phyloP scores from a whole-genome alignment of 2,888 invertebrate species.

The Leptinotarsa rubiginosa region DNA sequence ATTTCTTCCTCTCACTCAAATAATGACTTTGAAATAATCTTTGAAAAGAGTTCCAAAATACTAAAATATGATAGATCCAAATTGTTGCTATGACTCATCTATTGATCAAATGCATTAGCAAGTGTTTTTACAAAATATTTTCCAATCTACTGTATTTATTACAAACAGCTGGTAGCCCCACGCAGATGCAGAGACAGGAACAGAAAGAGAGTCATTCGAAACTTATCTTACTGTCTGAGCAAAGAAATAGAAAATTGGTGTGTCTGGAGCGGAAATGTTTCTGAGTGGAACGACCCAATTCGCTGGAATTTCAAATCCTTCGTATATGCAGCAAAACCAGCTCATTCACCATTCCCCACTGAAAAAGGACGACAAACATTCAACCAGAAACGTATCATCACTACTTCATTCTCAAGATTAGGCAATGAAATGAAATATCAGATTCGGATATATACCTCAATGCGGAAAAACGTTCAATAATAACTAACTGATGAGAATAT shows the following conservation, averaged over 20 bases:
- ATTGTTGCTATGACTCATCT: too few species aligned
- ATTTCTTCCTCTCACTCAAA: too few species aligned
- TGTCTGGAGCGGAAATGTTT: background rate
- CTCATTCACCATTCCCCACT: background rate
- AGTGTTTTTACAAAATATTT: too few species aligned
- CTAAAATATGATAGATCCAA: too few species aligned
- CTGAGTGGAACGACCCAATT: constrained; percentile 7
- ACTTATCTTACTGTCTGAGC: background rate
- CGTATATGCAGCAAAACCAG: constrained; percentile 4
- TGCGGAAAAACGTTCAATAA: too few species aligned
- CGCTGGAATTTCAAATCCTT: constrained; percentile 6
- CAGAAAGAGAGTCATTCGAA: background rate
- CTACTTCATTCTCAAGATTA: background rate
- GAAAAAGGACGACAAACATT: background rate
- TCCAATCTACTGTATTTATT: too few species aligned
- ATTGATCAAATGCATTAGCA: too few species aligned
- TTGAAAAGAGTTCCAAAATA: too few species aligned
- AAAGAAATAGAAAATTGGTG: constrained; percentile 1
- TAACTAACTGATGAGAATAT: too few species aligned
- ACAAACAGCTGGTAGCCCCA: background rate
- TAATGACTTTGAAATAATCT: too few species aligned
- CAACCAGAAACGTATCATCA: background rate
- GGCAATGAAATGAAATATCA: too few species aligned
- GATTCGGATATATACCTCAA: too few species aligned
- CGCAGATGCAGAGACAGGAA: background rate